Conservation (phyloP, 2,888 invertebrate species). For the Meteorus colon region DNA sequence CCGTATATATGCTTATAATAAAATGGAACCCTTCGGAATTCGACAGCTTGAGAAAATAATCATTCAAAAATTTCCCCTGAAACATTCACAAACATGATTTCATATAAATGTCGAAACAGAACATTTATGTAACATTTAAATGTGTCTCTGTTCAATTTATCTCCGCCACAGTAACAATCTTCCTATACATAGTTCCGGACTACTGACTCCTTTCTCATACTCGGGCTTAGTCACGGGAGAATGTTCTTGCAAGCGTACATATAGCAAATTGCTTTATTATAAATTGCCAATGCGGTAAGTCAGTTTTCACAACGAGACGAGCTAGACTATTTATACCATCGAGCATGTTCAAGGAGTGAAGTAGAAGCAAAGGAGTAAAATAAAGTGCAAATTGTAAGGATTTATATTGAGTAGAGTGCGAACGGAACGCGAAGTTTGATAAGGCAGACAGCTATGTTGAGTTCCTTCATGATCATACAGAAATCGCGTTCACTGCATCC, state of each 20-base stretch:
- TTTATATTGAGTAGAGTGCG: constrained; percentile 1
- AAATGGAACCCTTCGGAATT: neutral
- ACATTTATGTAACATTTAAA: neutral
- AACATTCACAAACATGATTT: too few species aligned
- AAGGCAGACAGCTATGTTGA: constrained; percentile 29
- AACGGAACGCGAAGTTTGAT: constrained; percentile 15
- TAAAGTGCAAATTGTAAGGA: constrained; percentile 36
- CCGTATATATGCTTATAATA: neutral
- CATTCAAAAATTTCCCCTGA: too few species aligned
- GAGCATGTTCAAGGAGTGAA: constrained; percentile 32
- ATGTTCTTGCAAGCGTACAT: constrained; percentile 33
- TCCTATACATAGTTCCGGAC: neutral
- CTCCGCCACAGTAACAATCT: neutral
- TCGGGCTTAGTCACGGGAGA: constrained; percentile 5
- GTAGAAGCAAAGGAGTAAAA: neutral
- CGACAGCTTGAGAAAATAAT: too few species aligned
- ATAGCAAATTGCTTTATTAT: constrained; percentile 47
- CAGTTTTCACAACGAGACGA: constrained; percentile 8
- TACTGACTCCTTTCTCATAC: neutral
- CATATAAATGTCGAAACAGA: neutral
- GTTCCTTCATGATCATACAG: constrained; percentile 40
- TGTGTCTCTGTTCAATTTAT: constrained; percentile 10
- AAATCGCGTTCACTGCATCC: constrained; percentile 55
- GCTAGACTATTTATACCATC: constrained; percentile 13
- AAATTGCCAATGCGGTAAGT: constrained; percentile 40